These are phyloP conservation scores for Drosophila insularis DNA, from an alignment of 1,140 invertebrate species.

Conservation along the genomic window DNA sequence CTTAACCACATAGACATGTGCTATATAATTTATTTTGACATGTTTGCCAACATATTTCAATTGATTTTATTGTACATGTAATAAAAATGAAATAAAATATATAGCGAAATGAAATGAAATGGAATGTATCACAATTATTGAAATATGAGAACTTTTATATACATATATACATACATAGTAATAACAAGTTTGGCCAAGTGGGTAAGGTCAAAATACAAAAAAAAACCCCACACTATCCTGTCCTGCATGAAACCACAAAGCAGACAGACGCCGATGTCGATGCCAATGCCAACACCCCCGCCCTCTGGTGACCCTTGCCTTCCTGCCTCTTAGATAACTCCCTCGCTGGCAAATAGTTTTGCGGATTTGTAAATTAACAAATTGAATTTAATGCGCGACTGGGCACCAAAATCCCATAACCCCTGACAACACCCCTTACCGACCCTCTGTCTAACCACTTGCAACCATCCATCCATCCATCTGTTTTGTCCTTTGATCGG, in stretches of 20 bases:
- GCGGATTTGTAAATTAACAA: conserved; percentile 80
- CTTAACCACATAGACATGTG: conserved; percentile 54
- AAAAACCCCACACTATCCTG: not conserved
- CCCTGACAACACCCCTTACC: not conserved
- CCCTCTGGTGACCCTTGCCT: not conserved
- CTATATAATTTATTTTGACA: conserved; percentile 82
- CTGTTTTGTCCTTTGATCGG: not conserved
- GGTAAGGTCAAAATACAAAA: not conserved
- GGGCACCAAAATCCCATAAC: conserved; percentile 25
- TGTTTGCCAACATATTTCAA: conserved; percentile 83
- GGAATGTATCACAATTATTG: conserved; percentile 80
- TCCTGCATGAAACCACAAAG: conserved; percentile 50
- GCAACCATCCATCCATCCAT: not conserved
- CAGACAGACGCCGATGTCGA: conserved; percentile 46
- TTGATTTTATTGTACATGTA: conserved; percentile 78
- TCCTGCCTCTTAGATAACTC: conserved; percentile 28
- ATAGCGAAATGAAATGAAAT: conserved; percentile 63
- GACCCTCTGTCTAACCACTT: not conserved
- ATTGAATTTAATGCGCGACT: conserved; percentile 78
- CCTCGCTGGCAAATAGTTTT: conserved; percentile 71
- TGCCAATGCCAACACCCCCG: not conserved
- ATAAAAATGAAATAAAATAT: conserved; percentile 52
- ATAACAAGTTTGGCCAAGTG: conserved; percentile 67
- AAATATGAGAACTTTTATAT: conserved; percentile 66
- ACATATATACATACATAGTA: too few relatives aligned